Evolutionary conservation across 2,888 invertebrate genomes (phyloP).

Genomic region (Ganaspis brasiliensis): DNA sequence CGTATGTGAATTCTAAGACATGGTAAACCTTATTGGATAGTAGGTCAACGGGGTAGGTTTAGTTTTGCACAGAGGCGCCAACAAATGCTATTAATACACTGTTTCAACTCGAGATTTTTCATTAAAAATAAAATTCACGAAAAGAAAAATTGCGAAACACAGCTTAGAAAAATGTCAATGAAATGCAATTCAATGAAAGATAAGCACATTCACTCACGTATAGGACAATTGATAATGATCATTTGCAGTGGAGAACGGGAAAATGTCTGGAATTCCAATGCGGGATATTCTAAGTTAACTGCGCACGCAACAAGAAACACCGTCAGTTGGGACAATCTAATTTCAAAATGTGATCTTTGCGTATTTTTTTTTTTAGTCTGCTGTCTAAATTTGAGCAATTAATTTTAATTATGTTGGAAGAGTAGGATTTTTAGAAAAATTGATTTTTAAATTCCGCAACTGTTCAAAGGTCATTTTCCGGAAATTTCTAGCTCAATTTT

Average conservation of each 20-base stretch:
- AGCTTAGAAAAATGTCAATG: constrained; percentile 20
- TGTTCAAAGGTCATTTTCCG: too few species aligned
- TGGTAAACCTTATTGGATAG: constrained; percentile 5
- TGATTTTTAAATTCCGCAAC: too few species aligned
- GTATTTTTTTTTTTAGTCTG: too few species aligned
- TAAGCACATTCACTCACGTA: constrained; percentile 34
- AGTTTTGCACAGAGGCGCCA: constrained; percentile 5
- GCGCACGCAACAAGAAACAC: constrained; percentile 21
- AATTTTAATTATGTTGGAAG: too few species aligned
- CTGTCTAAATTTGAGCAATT: too few species aligned
- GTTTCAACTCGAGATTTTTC: constrained; percentile 7
- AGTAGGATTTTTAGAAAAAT: too few species aligned
- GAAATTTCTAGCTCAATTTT: too few species aligned
- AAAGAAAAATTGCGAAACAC: background rate
- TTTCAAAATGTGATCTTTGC: background rate
- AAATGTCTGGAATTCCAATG: constrained; percentile 34
- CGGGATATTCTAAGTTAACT: constrained; percentile 35
- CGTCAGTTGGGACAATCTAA: background rate
- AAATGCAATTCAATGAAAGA: constrained; percentile 36
- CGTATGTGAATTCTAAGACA: constrained; percentile 7
- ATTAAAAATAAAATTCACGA: background rate
- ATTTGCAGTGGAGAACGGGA: constrained; percentile 29
- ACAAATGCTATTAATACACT: constrained; percentile 19
- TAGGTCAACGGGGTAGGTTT: constrained; percentile 30
- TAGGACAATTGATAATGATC: constrained; percentile 38